Conservation (phyloP, 1,140 invertebrate genomes). For the Cheumatopsyche charites region DNA sequence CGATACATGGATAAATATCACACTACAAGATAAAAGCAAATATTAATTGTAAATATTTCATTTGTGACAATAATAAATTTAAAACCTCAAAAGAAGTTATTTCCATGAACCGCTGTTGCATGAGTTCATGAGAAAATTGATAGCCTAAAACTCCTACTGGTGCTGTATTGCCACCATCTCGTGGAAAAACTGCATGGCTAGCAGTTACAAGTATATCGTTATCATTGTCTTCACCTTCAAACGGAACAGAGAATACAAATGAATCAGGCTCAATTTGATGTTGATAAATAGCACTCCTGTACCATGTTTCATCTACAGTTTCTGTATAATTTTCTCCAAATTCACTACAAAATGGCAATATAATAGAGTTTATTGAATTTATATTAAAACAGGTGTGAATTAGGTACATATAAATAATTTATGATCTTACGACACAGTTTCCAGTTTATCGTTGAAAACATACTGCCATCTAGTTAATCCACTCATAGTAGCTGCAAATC, state of each 20-base stretch:
- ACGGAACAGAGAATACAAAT: conserved; percentile 80
- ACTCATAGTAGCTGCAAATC: conserved; percentile 87
- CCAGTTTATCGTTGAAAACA: conserved; percentile 59
- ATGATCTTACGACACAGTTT: conserved; percentile 43
- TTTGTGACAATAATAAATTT: not conserved
- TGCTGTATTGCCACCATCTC: conserved; percentile 75
- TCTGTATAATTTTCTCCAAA: conserved; percentile 80
- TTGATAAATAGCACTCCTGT: conserved; percentile 87
- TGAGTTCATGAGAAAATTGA: conserved; percentile 73
- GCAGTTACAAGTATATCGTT: conserved; percentile 75
- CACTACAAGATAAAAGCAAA: conserved; percentile 52
- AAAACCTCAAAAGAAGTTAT: conserved; percentile 64
- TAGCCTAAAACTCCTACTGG: conserved; percentile 88
- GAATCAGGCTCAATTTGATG: conserved; percentile 76
- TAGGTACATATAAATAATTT: no score
- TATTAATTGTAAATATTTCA: not conserved
- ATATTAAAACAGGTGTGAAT: not conserved
- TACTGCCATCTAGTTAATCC: conserved; percentile 86
- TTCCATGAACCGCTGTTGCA: conserved; percentile 71
- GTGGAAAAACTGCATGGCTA: conserved; percentile 84
- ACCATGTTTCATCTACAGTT: conserved; percentile 91
- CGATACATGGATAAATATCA: conserved; percentile 62
- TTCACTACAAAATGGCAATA: conserved; percentile 59
- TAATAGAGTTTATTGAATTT: not conserved
- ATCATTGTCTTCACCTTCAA: conserved; percentile 62